phyloP scores from a whole-genome alignment of 2,888 invertebrate species.

The Labia minor region DNA sequence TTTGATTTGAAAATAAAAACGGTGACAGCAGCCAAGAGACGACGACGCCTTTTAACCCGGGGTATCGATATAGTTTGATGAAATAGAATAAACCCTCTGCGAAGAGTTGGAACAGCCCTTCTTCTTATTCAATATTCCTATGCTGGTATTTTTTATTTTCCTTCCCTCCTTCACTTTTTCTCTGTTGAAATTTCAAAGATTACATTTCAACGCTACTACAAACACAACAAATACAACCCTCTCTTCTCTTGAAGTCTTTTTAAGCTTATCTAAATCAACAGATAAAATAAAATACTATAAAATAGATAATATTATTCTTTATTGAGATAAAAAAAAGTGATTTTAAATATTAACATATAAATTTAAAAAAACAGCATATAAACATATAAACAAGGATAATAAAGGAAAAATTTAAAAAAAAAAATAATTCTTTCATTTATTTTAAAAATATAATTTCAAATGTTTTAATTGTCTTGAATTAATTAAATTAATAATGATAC shows the following conservation, averaged over 20 bases:
- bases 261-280: background rate
- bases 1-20: conserved; percentile 13
- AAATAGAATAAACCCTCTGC: conserved; percentile 2
- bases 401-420: too few species aligned
- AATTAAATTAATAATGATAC: too few species aligned
- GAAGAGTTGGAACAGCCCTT: background rate
- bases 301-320: too few species aligned
- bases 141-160: conserved; percentile 7
- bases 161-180: background rate
- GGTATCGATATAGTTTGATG: conserved; percentile 3
- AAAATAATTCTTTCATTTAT: too few species aligned
- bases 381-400: too few species aligned
- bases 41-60: background rate
- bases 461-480: too few species aligned
- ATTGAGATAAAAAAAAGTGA: too few species aligned
- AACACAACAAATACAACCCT: background rate
- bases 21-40: conserved; percentile 9
- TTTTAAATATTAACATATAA: too few species aligned
- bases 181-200: conserved; percentile 7
- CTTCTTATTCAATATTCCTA: conserved; percentile 9
- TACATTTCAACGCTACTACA: background rate
- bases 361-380: too few species aligned
- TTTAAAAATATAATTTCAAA: too few species aligned
- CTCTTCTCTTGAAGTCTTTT: background rate
- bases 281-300: too few species aligned